A percentile compares a stretch with the other conserved stretches of the same genome.
These are phyloP conservation scores for Tiaroga cobitis DNA, from an alignment of 2,797 vertebrate species.

Conservation along the genomic window DNA sequence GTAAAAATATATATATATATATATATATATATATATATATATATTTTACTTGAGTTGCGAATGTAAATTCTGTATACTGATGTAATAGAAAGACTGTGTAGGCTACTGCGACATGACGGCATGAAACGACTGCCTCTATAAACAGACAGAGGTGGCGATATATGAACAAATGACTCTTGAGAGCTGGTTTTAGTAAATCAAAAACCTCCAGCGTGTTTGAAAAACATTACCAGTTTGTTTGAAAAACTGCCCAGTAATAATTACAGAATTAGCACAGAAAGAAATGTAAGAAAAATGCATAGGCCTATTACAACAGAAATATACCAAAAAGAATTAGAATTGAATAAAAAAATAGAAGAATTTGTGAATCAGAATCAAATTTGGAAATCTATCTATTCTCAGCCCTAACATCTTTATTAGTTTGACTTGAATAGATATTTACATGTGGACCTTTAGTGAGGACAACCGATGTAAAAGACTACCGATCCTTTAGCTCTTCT, in stretches of 20 bases:
- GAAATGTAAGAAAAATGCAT: background rate
- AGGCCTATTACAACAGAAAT: background rate
- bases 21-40: no score
- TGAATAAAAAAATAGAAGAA: background rate
- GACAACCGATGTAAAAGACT: background rate
- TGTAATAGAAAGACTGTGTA: background rate
- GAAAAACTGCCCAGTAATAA: background rate
- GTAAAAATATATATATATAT: no score
- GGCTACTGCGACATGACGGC: no score
- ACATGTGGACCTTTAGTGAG: background rate
- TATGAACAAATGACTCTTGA: background rate
- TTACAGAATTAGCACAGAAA: background rate
- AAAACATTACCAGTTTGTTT: background rate
- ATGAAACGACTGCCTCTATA: background rate
- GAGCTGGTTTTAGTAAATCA: background rate
- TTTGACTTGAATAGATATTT: background rate
- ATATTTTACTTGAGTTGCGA: background rate
- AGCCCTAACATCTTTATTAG: background rate
- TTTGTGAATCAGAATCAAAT: background rate
- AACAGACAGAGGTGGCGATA: background rate
- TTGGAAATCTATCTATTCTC: background rate
- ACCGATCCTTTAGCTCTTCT: slow-evolving; percentile 14
- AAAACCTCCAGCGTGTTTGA: background rate
- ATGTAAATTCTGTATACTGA: background rate
- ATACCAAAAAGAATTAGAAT: background rate